A percentile compares a stretch with the other conserved stretches of the same genome.
Evolutionary conservation across 1,140 invertebrate species (phyloP).

Genomic region (Dicyema japonicum): DNA sequence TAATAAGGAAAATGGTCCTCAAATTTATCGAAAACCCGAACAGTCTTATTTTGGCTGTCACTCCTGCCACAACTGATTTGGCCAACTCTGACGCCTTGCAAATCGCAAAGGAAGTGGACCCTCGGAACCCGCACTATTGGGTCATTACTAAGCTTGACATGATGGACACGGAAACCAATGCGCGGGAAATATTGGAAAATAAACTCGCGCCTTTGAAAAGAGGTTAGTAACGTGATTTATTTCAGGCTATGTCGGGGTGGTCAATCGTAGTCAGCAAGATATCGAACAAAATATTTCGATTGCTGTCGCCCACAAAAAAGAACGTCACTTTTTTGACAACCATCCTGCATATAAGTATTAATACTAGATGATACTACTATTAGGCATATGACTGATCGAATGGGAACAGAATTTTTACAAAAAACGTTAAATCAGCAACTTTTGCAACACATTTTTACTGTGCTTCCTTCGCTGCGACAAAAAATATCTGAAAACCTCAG

Average conservation of each 20-base stretch:
- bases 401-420: conserved; percentile 84
- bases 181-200: conserved; percentile 82
- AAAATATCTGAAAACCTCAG: no score
- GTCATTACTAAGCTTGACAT: conserved; percentile 95
- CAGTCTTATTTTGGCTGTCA: conserved; percentile 24
- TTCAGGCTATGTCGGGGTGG: conserved; percentile 69
- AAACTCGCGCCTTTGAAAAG: conserved; percentile 63
- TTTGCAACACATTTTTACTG: conserved; percentile 90
- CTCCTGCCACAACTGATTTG: conserved; percentile 24
- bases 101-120: conserved; percentile 25
- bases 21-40: conserved; percentile 23
- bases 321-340: conserved; percentile 80
- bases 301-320: conserved; percentile 55
- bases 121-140: conserved; percentile 47
- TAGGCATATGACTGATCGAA: conserved; percentile 59
- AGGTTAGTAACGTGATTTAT: conserved; percentile 8
- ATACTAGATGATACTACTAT: conserved; percentile 28
- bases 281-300: conserved; percentile 91
- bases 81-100: conserved; percentile 26
- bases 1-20: conserved; percentile 19
- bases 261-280: conserved; percentile 88
- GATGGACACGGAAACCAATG: conserved; percentile 98
- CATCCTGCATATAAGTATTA: conserved; percentile 24
- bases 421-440: conserved; percentile 85
- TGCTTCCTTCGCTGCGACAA: conserved; percentile 54